Evolutionary conservation across 1,140 invertebrate genomes (phyloP).

Genomic region (Schlechtendalia chinensis): DNA sequence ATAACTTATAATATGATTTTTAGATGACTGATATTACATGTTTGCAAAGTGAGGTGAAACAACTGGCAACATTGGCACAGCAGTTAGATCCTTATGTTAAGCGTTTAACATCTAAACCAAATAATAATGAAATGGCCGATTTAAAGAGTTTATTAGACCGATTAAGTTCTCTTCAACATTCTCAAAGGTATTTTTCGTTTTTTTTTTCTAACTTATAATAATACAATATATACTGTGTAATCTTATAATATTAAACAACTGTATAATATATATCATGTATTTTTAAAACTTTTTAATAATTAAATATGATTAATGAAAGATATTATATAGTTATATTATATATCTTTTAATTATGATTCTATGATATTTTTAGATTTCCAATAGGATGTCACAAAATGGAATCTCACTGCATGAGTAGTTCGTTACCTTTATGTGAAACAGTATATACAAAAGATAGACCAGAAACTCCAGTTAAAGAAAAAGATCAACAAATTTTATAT

Average conservation of each 20-base stretch:
- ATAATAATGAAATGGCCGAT: constrained; percentile 55
- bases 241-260: too few relatives aligned
- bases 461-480: constrained; percentile 41
- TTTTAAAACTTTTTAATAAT: too few relatives aligned
- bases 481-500: constrained; percentile 42
- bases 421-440: constrained; percentile 17
- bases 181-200: constrained; percentile 18
- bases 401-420: constrained; percentile 41
- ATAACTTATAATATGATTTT: constrained; percentile 49
- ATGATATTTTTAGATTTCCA: constrained; percentile 29
- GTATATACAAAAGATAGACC: constrained; percentile 23
- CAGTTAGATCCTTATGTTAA: constrained; percentile 68
- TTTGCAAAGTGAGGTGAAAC: constrained; percentile 66
- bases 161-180: constrained; percentile 58
- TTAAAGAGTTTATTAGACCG: constrained; percentile 62
- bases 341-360: not conserved
- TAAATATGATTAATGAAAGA: too few relatives aligned
- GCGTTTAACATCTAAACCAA: constrained; percentile 57
- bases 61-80: constrained; percentile 63
- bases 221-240: too few relatives aligned
- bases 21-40: constrained; percentile 68
- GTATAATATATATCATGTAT: too few relatives aligned
- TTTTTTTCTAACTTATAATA: too few relatives aligned
- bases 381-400: constrained; percentile 43
- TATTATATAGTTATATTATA: too few relatives aligned